phyloP scores from a whole-genome alignment of 2,888 invertebrate species.

The Hypselothyrea guttata region DNA sequence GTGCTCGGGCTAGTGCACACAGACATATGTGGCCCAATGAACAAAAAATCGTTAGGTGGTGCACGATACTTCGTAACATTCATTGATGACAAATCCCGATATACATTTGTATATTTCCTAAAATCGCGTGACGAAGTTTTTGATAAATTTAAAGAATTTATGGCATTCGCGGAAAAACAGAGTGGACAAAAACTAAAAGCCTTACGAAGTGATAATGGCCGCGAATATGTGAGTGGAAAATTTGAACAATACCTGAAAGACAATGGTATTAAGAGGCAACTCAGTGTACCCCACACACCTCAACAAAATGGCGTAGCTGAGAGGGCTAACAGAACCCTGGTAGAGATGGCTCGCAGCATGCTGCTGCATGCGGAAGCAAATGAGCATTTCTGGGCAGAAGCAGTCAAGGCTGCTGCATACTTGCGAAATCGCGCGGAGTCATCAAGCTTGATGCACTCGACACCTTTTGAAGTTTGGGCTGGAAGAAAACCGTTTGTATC shows the following conservation, averaged over 20 bases:
- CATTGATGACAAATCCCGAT: slow-evolving; percentile 1
- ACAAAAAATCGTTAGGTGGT: not conserved
- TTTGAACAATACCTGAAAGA: too few species aligned
- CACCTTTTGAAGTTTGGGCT: too few species aligned
- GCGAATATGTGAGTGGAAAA: too few species aligned
- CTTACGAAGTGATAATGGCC: too few species aligned
- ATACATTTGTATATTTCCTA: slow-evolving; percentile 2
- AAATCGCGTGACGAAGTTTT: not conserved
- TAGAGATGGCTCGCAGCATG: slow-evolving; percentile 7
- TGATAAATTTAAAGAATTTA: not conserved
- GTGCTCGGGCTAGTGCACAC: slow-evolving; percentile 3
- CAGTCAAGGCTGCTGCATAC: too few species aligned
- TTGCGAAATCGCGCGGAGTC: too few species aligned
- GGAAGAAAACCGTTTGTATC: too few species aligned
- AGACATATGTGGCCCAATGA: slow-evolving; percentile 11
- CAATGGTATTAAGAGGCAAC: not conserved
- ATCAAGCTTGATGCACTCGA: too few species aligned
- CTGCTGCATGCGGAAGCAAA: too few species aligned
- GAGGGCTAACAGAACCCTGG: slow-evolving; percentile 4
- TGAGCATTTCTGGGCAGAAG: too few species aligned
- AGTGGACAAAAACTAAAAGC: not conserved
- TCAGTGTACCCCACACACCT: not conserved
- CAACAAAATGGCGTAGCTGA: slow-evolving; percentile 11
- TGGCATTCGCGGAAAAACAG: not conserved
- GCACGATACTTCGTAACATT: slow-evolving; percentile 2